These are phyloP conservation scores for Micromussa lordhowensis DNA, from an alignment of 92 coral and sea anemone species.

Conservation along the genomic window DNA sequence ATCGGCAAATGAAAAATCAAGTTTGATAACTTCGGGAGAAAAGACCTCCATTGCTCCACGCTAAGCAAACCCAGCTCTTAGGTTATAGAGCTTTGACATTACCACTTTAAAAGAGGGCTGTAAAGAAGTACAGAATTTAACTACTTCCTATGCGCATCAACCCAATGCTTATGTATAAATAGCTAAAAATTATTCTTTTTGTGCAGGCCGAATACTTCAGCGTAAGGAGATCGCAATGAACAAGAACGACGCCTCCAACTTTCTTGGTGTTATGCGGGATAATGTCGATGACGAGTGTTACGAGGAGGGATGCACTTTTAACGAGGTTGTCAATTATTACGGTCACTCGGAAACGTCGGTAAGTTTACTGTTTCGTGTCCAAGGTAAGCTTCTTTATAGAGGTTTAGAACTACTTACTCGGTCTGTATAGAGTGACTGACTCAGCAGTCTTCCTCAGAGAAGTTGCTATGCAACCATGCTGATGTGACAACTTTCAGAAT, in stretches of 20 bases:
- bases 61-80: too few species aligned
- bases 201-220: conserved; percentile 30
- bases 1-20: too few species aligned
- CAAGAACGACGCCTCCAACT: conserved; percentile 39
- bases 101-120: too few species aligned
- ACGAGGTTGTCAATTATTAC: conserved; percentile 35
- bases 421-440: neutral
- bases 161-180: neutral
- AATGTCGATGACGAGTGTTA: conserved; percentile 50
- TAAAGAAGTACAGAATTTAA: too few species aligned
- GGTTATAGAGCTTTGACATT: too few species aligned
- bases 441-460: neutral
- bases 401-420: neutral
- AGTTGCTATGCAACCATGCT: too few species aligned
- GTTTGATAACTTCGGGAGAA: too few species aligned
- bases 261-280: conserved; percentile 8
- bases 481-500: too few species aligned
- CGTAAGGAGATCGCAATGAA: conserved; percentile 16
- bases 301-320: conserved; percentile 48
- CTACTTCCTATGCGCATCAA: too few species aligned
- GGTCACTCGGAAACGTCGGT: conserved; percentile 54
- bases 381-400: neutral
- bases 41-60: too few species aligned
- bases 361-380: neutral
- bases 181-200: neutral